phyloP scores from a whole-genome alignment of 2,113 vertebrate genomes.

The Podarcis raffonei region DNA sequence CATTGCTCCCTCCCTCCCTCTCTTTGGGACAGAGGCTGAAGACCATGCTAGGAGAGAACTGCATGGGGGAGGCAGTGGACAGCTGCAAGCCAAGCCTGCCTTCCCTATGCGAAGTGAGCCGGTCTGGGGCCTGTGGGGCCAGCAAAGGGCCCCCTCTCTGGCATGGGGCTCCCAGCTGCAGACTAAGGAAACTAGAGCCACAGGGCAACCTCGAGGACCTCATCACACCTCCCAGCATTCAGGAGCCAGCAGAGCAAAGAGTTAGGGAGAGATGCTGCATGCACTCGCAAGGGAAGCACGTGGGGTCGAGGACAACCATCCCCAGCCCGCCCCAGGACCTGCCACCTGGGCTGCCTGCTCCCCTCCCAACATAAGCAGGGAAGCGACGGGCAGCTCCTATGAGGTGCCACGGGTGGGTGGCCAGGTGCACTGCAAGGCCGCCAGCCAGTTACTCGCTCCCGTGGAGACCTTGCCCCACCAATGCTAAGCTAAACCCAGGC shows the following conservation, averaged over 20 bases:
- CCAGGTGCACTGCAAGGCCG: background rate
- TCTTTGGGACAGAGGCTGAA: background rate
- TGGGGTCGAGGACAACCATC: background rate
- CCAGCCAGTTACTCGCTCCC: background rate
- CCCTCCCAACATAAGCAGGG: background rate
- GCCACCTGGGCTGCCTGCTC: background rate
- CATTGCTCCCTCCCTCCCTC: no score
- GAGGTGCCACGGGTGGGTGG: background rate
- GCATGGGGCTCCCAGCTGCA: no score
- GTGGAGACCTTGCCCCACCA: background rate
- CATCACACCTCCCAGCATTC: background rate
- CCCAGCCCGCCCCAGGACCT: background rate
- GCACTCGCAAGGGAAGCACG: background rate
- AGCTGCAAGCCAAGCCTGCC: background rate
- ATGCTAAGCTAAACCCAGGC: background rate
- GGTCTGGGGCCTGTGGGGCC: background rate
- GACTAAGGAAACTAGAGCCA: background rate
- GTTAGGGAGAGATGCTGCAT: background rate
- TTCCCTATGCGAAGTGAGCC: background rate
- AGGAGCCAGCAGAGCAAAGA: constrained; percentile 31
- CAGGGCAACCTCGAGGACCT: background rate
- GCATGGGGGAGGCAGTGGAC: background rate
- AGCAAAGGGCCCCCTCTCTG: background rate
- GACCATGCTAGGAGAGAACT: background rate
- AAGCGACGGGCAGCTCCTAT: background rate